These are phyloP conservation scores for Lampris megalopsis DNA, from an alignment of 2,113 vertebrate species.

Conservation along the genomic window DNA sequence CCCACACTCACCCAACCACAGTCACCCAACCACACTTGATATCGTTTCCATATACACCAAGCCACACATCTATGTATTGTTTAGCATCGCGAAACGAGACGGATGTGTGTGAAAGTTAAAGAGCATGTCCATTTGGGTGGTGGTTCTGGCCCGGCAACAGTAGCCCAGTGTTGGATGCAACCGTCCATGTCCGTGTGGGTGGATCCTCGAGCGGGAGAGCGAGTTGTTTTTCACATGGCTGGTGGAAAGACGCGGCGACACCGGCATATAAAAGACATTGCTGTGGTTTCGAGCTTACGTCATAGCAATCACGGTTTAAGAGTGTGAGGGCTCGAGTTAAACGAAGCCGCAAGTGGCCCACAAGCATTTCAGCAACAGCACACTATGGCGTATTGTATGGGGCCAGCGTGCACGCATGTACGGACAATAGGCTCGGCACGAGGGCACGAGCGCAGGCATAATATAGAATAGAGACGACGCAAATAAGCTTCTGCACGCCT, in stretches of 20 bases:
- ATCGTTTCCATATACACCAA: not conserved
- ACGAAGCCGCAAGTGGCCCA: slow-evolving; percentile 65
- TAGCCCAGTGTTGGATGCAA: slow-evolving; percentile 49
- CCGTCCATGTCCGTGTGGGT: slow-evolving; percentile 29
- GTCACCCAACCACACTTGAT: not conserved
- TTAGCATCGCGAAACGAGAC: not conserved
- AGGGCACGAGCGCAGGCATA: slow-evolving; percentile 16
- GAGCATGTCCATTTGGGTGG: slow-evolving; percentile 38
- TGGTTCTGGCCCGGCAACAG: slow-evolving; percentile 53
- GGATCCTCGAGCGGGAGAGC: slow-evolving; percentile 52
- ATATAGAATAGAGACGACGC: not conserved
- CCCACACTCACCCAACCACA: not conserved
- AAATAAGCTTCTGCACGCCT: slow-evolving; percentile 29
- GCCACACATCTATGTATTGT: not conserved
- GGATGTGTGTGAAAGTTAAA: slow-evolving; percentile 31
- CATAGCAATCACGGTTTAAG: slow-evolving; percentile 72
- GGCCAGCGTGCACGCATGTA: slow-evolving; percentile 37
- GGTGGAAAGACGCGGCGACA: slow-evolving; percentile 74
- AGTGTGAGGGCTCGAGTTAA: slow-evolving; percentile 53
- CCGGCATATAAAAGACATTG: slow-evolving; percentile 71
- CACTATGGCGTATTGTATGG: slow-evolving; percentile 51
- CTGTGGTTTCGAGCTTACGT: slow-evolving; percentile 77
- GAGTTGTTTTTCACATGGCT: slow-evolving; percentile 73
- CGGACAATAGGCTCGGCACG: slow-evolving; percentile 57
- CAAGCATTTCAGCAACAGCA: slow-evolving; percentile 66